A percentile compares a stretch with the other conserved stretches of the same genome.
These are phyloP conservation scores for Hydrotaea cyrtoneurina DNA, from an alignment of 2,888 invertebrate species.

Conservation along the genomic window DNA sequence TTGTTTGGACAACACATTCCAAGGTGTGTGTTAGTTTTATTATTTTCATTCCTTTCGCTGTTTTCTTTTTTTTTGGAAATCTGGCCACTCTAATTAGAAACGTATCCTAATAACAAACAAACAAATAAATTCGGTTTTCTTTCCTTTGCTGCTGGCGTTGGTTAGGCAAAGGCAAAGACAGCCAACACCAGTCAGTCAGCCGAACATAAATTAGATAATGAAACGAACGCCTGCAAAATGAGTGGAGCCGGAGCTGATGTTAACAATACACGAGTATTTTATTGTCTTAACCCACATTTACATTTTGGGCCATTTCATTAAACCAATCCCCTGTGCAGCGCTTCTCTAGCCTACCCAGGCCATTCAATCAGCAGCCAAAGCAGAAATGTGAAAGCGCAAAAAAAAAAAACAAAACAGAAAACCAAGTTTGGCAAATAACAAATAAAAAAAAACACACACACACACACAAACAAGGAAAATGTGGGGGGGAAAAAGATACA, in stretches of 20 bases:
- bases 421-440: conserved; percentile 16
- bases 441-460: background rate
- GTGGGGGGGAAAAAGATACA: background rate
- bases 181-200: background rate
- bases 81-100: conserved; percentile 23
- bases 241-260: conserved; percentile 34
- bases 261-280: conserved; percentile 31
- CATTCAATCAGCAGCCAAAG: background rate
- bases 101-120: conserved; percentile 22
- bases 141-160: background rate
- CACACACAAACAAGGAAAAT: background rate
- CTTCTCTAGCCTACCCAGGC: background rate
- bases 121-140: conserved; percentile 5
- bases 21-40: conserved; percentile 10
- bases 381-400: background rate
- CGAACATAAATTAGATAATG: conserved; percentile 25
- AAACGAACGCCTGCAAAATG: conserved; percentile 8
- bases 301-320: conserved; percentile 36
- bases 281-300: conserved; percentile 35
- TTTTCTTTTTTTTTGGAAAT: background rate
- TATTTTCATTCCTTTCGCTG: background rate
- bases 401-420: background rate
- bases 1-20: background rate
- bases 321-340: background rate
- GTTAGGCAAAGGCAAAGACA: background rate